Evolutionary conservation across 2,113 vertebrate genomes (phyloP), one percentile per base, ranked within the genome.

Genomic region (Chelonoidis abingdonii): DNA sequence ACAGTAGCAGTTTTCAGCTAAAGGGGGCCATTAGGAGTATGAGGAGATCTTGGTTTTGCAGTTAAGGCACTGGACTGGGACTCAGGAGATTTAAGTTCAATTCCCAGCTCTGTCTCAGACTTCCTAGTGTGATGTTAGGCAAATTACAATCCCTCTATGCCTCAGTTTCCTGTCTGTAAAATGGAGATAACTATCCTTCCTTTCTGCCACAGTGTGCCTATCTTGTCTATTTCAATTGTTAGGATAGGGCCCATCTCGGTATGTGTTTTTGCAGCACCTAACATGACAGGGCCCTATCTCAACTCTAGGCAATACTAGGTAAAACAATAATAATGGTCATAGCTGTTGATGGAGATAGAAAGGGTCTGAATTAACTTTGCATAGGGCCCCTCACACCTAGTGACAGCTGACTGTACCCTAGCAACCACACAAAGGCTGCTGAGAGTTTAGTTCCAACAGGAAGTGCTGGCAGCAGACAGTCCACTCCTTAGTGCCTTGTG

Each of bases 401-500:
- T 1, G 25, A 27, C 75, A 27, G 22, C 24, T 7, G 25, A 44
- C 72, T 9, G 24, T 4, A 16, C 25, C 10, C 69, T 75, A 11
- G 69, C 35, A 75, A 41, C 69, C 69, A 75, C n/a, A 19, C 69
- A 75, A 41, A 41, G 21, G n/a, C 69, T 78, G 22, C 7, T 29
- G 38, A 5, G 52, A 2, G 21, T 72, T 54, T 5, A 31, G 50
- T 22, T 65, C 53, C 44, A 22, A 14, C 0, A 0, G 35, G 38
- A 83, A 76, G 27, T 5, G 31, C 3, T 21, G 3, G 0, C 1
- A 93, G 5, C 5, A 82, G 38, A 1, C 35, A 2, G 0, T 14
- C 10, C 2, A 62, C 16, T 82, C 8, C 27, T 56, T 0, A 0
- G 17, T 81, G 1, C 41, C 8, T 3, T 12, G 72, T 25, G 24